Evolutionary conservation across 2,113 vertebrate species (phyloP).

Genomic region (Trogon surrucura): DNA sequence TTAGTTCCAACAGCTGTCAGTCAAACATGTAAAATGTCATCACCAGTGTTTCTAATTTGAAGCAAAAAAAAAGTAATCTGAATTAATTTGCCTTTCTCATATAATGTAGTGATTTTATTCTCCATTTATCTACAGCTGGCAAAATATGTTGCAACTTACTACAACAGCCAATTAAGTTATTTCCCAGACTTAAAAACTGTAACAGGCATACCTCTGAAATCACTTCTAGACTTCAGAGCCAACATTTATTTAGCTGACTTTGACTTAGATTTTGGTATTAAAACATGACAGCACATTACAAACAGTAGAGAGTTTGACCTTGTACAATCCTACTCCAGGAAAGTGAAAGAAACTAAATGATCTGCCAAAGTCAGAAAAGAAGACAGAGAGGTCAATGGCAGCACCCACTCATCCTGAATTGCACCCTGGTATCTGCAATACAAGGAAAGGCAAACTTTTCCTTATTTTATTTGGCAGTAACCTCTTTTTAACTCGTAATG

Average conservation of each 20-base stretch:
- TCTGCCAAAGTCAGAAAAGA: not conserved
- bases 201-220: not conserved
- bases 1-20: not conserved
- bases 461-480: not conserved
- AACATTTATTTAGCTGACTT: not conserved
- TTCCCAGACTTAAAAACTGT: not conserved
- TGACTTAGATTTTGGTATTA: not conserved
- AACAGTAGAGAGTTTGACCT: not conserved
- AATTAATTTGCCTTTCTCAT: not conserved
- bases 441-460: not conserved
- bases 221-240: not conserved
- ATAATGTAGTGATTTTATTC: not conserved
- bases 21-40: not conserved
- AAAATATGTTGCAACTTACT: not conserved
- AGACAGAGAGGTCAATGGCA: not conserved
- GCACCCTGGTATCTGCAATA: not conserved
- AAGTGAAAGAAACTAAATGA: not conserved
- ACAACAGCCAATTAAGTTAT: not conserved
- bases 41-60: not conserved
- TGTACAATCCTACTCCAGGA: not conserved
- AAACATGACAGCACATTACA: not conserved
- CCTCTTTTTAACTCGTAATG: not conserved
- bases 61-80: not conserved
- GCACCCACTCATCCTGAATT: not conserved
- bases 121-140: not conserved